These are phyloP conservation scores for Clarias laeviceps DNA, from an alignment of 2,797 vertebrate genomes.

Conservation along the genomic window DNA sequence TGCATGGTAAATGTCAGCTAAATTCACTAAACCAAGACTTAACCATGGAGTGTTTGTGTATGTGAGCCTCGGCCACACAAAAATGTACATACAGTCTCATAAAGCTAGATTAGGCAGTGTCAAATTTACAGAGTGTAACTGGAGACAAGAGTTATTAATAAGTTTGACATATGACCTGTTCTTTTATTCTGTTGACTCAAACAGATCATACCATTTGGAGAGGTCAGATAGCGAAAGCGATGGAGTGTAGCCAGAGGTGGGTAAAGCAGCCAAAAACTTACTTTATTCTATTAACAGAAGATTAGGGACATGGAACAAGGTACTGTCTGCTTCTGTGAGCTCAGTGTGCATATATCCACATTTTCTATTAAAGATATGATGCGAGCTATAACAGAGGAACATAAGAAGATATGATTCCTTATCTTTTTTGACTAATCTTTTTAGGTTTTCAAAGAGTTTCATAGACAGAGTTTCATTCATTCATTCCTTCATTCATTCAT, in stretches of 20 bases:
- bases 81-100: slow-evolving; percentile 18
- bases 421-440: background rate
- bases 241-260: background rate
- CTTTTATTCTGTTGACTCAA: slow-evolving; percentile 41
- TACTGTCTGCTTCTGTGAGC: background rate
- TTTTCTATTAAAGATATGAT: background rate
- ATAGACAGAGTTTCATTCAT: background rate
- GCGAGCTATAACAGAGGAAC: background rate
- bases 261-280: background rate
- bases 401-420: background rate
- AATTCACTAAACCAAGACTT: background rate
- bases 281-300: background rate
- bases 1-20: background rate
- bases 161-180: slow-evolving; percentile 63
- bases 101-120: slow-evolving; percentile 2
- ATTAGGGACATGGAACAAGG: background rate
- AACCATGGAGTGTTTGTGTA: background rate
- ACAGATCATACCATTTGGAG: slow-evolving; percentile 32
- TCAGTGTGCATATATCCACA: background rate
- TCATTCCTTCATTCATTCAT: background rate
- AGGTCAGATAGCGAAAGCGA: background rate
- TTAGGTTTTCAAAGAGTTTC: background rate
- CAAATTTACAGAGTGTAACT: slow-evolving; percentile 65
- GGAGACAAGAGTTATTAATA: slow-evolving; percentile 71
- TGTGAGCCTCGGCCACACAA: background rate